Conservation (phyloP, 23 tunicate species). For the Botrylloides violaceus region DNA sequence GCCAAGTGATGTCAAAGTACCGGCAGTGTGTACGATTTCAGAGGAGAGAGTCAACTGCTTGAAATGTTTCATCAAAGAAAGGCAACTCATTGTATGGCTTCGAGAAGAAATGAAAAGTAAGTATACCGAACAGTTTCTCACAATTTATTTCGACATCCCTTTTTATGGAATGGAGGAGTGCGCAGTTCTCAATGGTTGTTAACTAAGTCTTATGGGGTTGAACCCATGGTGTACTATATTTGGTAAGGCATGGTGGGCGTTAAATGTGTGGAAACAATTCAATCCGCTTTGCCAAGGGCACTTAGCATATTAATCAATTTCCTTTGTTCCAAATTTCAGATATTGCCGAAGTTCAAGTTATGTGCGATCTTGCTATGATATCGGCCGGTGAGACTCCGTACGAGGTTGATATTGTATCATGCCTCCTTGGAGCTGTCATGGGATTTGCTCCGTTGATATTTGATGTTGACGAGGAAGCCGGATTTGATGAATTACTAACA, state of each 20-base stretch:
- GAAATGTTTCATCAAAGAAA: slow-evolving; percentile 32
- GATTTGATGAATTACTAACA: slow-evolving; percentile 17
- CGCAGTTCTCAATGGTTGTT: no score
- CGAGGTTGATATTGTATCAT: slow-evolving; percentile 71
- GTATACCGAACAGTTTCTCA: no score
- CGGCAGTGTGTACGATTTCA: slow-evolving; percentile 10
- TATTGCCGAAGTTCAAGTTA: slow-evolving; percentile 64
- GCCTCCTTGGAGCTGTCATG: slow-evolving; percentile 77
- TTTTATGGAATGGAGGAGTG: background rate
- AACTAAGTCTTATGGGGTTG: no score
- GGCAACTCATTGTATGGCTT: slow-evolving; percentile 57
- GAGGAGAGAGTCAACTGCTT: background rate
- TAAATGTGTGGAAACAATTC: background rate
- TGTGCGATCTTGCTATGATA: slow-evolving; percentile 83
- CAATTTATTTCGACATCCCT: background rate
- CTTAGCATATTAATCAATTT: background rate
- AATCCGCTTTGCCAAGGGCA: background rate
- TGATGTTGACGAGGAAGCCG: slow-evolving; percentile 39
- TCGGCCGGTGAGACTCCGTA: slow-evolving; percentile 54
- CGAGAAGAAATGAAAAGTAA: slow-evolving; percentile 58
- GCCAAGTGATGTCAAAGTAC: background rate
- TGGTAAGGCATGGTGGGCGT: background rate
- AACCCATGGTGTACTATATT: background rate
- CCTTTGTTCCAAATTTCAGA: slow-evolving; percentile 19
- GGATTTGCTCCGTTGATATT: slow-evolving; percentile 72